These are phyloP conservation scores for Marronus borbonicus DNA, from an alignment of 2,888 invertebrate species.

Conservation along the genomic window DNA sequence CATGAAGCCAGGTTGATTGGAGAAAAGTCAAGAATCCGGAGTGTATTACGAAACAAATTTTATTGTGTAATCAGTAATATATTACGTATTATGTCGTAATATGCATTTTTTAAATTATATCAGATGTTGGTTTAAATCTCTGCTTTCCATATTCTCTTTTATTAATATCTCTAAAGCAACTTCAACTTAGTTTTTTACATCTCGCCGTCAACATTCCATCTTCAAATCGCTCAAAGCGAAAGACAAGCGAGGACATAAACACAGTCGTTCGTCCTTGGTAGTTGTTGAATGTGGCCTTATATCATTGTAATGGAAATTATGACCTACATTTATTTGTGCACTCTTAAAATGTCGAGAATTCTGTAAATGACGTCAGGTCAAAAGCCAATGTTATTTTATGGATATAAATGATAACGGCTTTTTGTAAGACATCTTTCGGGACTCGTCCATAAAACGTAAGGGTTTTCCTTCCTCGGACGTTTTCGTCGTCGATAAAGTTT, in stretches of 20 bases:
- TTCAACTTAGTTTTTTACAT: too few relatives aligned
- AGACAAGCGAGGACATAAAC: conserved; percentile 16
- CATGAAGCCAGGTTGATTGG: too few relatives aligned
- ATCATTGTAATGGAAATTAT: conserved; percentile 47
- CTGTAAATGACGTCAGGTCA: conserved; percentile 44
- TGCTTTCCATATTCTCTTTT: too few relatives aligned
- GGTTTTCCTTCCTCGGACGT: conserved; percentile 20
- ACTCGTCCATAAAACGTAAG: conserved; percentile 31
- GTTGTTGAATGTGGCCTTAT: conserved; percentile 48
- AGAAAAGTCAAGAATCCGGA: too few relatives aligned
- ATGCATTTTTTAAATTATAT: too few relatives aligned
- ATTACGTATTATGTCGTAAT: too few relatives aligned
- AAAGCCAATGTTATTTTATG: conserved; percentile 46
- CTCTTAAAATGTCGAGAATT: conserved; percentile 45
- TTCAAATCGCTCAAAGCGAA: background rate
- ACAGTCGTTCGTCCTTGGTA: conserved; percentile 34
- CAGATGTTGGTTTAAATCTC: too few relatives aligned
- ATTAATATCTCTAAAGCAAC: too few relatives aligned
- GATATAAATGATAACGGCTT: conserved; percentile 48
- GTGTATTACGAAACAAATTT: too few relatives aligned
- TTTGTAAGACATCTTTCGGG: conserved; percentile 38
- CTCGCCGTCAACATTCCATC: background rate
- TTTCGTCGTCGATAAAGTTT: conserved; percentile 30
- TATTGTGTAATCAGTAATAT: too few relatives aligned
- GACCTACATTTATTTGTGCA: conserved; percentile 43